Conservation (phyloP, 2,113 vertebrate genomes). For the Spea multiplicata region DNA sequence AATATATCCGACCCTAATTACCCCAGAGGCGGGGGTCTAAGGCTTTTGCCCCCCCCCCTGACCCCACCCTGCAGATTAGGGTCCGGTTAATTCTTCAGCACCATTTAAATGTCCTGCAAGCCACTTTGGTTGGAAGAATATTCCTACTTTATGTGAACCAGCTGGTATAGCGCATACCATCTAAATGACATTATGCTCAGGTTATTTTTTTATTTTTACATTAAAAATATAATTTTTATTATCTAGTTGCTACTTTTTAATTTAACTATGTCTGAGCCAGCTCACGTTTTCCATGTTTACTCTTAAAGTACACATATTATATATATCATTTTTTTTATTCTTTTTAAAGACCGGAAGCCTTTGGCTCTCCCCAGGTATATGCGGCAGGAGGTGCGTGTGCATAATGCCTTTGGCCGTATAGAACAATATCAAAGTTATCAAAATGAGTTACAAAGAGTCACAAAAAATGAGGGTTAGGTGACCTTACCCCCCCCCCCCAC, state of each 20-base stretch:
- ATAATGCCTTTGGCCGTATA: conserved; percentile 49
- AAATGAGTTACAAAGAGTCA: background rate
- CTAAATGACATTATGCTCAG: conserved; percentile 70
- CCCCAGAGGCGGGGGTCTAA: background rate
- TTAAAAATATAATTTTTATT: conserved; percentile 58
- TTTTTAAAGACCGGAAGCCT: conserved; percentile 56
- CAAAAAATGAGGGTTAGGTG: background rate
- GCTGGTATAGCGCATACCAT: conserved; percentile 87
- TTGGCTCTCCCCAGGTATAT: conserved; percentile 14
- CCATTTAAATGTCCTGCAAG: conserved; percentile 73
- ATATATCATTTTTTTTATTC: conserved; percentile 51
- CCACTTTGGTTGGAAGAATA: conserved; percentile 90
- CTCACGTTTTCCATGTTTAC: conserved; percentile 71
- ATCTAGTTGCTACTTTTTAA: conserved; percentile 73
- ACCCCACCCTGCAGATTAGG: background rate
- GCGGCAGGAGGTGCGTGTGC: conserved; percentile 41
- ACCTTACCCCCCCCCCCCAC: background rate
- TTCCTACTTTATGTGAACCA: conserved; percentile 80
- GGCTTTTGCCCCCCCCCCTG: background rate
- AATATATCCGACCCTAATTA: conserved; percentile 56
- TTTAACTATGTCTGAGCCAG: conserved; percentile 87
- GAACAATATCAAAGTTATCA: conserved; percentile 26
- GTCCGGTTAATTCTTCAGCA: conserved; percentile 67
- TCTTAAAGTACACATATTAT: conserved; percentile 42
- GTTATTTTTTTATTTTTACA: conserved; percentile 52